Conservation (phyloP, 2,113 vertebrate genomes). For the Mesitornis unicolor region DNA sequence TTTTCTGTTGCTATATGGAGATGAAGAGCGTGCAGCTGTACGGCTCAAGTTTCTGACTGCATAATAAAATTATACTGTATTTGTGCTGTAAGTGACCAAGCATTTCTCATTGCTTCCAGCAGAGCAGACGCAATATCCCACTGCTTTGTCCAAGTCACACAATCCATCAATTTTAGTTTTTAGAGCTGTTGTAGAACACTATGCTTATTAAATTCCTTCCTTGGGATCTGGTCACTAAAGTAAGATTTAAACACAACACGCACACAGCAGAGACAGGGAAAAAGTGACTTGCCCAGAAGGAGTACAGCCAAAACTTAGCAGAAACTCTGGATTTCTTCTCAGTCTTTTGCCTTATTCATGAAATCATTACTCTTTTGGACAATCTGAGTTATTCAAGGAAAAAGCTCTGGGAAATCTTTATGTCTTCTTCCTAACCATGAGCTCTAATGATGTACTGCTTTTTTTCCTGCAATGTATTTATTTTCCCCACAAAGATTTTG, state of each 20-base stretch:
- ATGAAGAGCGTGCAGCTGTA: not conserved
- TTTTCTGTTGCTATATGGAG: not conserved
- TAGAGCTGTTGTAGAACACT: not conserved
- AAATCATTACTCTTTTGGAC: not conserved
- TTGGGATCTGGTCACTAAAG: not conserved
- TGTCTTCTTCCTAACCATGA: not conserved
- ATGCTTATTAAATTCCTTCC: not conserved
- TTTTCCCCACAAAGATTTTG: not conserved
- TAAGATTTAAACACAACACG: not conserved
- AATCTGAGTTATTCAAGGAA: not conserved
- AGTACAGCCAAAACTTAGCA: not conserved
- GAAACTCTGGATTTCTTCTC: not conserved
- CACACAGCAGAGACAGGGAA: not conserved
- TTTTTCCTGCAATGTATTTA: not conserved
- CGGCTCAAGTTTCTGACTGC: not conserved
- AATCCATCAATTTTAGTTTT: not conserved
- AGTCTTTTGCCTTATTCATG: not conserved
- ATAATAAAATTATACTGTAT: not conserved
- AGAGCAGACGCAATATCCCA: not conserved
- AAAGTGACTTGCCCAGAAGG: not conserved
- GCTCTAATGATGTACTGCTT: not conserved
- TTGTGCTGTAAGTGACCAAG: not conserved
- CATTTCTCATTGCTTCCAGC: not conserved
- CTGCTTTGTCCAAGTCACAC: not conserved
- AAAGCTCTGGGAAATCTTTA: not conserved